Evolutionary conservation across 2,113 vertebrate species (phyloP).

Genomic region (Erythrocercus mccallii): DNA sequence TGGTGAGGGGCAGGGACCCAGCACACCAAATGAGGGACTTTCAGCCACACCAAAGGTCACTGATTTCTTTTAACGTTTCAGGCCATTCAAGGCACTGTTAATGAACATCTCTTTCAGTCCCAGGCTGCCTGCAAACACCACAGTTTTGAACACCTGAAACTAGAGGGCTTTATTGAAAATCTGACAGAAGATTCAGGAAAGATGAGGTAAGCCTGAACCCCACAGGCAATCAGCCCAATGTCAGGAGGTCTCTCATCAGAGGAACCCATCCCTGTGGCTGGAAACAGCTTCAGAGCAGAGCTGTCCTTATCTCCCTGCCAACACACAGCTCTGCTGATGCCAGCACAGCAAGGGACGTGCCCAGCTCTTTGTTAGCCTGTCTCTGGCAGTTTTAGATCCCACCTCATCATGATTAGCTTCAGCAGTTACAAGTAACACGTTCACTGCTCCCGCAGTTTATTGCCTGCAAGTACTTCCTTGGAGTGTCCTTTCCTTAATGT

Average conservation of each 20-base stretch:
- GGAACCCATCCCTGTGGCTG: accelerated
- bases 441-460: not conserved
- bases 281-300: not conserved
- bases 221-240: accelerated
- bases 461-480: not conserved
- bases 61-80: not conserved
- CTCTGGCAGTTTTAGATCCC: not conserved
- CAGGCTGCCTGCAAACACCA: not conserved
- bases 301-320: not conserved
- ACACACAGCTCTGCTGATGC: not conserved
- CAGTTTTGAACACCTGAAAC: not conserved
- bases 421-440: not conserved
- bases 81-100: not conserved
- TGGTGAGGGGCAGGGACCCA: not conserved
- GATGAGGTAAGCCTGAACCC: not conserved
- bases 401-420: not conserved
- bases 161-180: not conserved
- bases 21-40: not conserved
- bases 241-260: not conserved
- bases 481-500: not conserved
- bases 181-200: not conserved
- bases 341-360: not conserved
- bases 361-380: not conserved
- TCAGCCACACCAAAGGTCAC: not conserved
- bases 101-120: not conserved